Base-by-base conservation (phyloP, 2,113 vertebrate genomes). In the Lophochroa leadbeateri region DNA sequence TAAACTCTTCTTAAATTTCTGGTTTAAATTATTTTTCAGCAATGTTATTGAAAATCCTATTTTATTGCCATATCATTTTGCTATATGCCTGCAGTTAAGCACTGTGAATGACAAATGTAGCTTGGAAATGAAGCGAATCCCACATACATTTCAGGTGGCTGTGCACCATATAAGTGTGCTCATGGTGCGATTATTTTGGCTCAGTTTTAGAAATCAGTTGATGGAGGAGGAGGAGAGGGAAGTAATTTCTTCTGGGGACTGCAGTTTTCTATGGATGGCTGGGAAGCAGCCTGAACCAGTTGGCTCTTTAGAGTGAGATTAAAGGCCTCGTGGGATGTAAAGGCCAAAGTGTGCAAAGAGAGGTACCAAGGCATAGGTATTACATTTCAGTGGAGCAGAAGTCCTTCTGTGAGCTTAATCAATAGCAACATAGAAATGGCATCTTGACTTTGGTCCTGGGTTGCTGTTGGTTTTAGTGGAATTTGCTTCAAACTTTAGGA, bases 21-120 rank as follows among this genome's bases (percentile, higher is more conserved):
- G 8, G n/a, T 86, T 85, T 80, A 84, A 68, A 15, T 70, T 58
- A 50, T 57, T 94, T 97, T 96, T 94, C 84, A 93, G n/a, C 43
- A 39, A 1, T 49, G 5, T 86, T 77, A 41, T 33, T 95, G 67
- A 77, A 93, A 95, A 86, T 68, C 27, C 43, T 52, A 71, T 64
- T 77, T 81, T 74, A 79, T 55, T 70, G 50, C 82, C 28, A 3
- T 64, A 68, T 58, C 23, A 47, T 92, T 93, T 93, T 77, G 64
- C 46, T 77, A 4, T 74, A 39, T 17, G 33, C 33, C 46, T 67
- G 35, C 52, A 70, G 68, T 87, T 92, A 83, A 61, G 33, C 28
- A 23, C 47, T 55, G 23, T 46, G 75, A 83, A 55, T 86, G 68
- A 94, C 55, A 93, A 88, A 81, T 60, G 44, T 68, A 92, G 39